These are phyloP conservation scores for Odontamblyopus lacepedii DNA, from an alignment of 2,797 vertebrate species.

Conservation along the genomic window DNA sequence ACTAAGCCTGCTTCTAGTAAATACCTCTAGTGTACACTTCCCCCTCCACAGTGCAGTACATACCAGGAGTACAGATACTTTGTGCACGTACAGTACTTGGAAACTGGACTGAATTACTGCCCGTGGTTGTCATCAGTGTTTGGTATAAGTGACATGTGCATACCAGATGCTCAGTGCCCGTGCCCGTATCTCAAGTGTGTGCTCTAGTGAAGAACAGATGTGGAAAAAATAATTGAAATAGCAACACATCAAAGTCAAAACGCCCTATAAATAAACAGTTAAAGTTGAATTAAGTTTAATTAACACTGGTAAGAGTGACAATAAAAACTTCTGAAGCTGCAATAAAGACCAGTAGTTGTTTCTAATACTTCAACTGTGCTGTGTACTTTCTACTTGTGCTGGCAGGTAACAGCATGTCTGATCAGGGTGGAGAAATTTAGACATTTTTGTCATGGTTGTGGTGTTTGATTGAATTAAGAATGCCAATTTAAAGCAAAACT, in stretches of 20 bases:
- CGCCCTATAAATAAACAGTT: conserved; percentile 9
- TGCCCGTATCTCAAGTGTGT: conserved; percentile 46
- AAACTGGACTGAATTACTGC: conserved; percentile 52
- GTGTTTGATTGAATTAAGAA: neutral
- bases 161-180: conserved; percentile 63
- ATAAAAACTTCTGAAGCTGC: neutral
- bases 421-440: neutral
- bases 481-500: neutral
- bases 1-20: too few relatives aligned
- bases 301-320: neutral
- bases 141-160: conserved; percentile 65
- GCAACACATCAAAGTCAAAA: conserved; percentile 19
- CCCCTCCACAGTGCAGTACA: neutral
- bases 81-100: conserved; percentile 41
- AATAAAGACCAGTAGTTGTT: neutral
- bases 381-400: neutral
- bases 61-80: conserved; percentile 10
- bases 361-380: neutral
- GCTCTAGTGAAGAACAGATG: conserved; percentile 26
- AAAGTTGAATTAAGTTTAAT: neutral
- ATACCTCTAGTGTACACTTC: too few relatives aligned
- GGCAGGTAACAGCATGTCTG: neutral
- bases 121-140: conserved; percentile 63
- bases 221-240: conserved; percentile 43
- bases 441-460: neutral